phyloP scores from a whole-genome alignment of 2,113 vertebrate species.

The Lucifuga dentata region DNA sequence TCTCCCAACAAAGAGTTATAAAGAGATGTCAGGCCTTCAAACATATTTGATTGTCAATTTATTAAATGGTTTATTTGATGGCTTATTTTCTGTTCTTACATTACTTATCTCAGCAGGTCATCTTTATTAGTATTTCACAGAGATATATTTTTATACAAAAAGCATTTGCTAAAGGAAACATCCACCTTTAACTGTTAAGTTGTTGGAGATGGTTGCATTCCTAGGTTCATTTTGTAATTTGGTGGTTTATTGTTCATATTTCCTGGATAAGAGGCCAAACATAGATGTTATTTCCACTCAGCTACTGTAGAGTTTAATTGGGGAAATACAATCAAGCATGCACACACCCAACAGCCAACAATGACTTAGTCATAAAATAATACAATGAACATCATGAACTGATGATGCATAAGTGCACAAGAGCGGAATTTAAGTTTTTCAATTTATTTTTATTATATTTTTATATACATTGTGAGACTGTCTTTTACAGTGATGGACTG shows the following conservation, averaged over 20 bases:
- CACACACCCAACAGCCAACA: background rate
- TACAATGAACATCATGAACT: background rate
- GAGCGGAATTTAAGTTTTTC: background rate
- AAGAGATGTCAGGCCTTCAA: too few relatives aligned
- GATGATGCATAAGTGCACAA: constrained; percentile 6
- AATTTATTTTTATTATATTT: constrained; percentile 22
- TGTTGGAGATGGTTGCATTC: constrained; percentile 48
- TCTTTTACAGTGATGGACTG: background rate
- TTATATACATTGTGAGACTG: background rate
- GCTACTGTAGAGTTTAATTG: constrained; percentile 5
- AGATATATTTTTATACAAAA: constrained; percentile 60
- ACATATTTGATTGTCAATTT: too few relatives aligned
- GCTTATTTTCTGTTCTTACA: constrained; percentile 39
- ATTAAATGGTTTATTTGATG: too few relatives aligned
- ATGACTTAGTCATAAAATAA: constrained; percentile 12
- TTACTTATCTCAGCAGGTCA: constrained; percentile 37
- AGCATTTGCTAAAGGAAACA: constrained; percentile 8
- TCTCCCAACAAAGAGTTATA: too few relatives aligned
- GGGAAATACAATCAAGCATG: background rate
- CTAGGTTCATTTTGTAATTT: constrained; percentile 33
- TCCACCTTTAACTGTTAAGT: constrained; percentile 43
- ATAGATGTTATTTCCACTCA: constrained; percentile 19
- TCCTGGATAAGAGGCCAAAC: constrained; percentile 5
- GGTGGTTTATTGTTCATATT: constrained; percentile 6
- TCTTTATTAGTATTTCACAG: constrained; percentile 28